Evolutionary conservation across 2,888 invertebrate species (phyloP), one percentile per base, ranked within the genome.

Genomic region (Helobdella robusta): DNA sequence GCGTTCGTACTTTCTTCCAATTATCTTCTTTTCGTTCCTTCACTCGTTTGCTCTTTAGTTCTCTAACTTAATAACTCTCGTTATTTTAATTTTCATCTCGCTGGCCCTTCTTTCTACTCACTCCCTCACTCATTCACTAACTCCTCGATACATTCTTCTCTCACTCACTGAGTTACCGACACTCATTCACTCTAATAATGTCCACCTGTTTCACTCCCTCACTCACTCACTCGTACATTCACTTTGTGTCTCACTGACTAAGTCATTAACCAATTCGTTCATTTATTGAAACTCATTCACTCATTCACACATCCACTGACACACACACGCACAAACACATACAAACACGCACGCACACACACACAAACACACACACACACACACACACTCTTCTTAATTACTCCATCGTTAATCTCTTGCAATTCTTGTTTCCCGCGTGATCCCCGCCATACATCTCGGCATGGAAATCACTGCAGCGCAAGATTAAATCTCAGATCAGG

Each of bases 161-260:
- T 40, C 44, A 40, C 44, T 40, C 44, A 40, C 44, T 40, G 11
- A 40, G 11, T 40, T n/a, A 40, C 44, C n/a, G 11, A 40, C 44
- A 40, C 44, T 40, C 44, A 40, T n/a, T 40, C 44, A 40, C 44
- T 40, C 44, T 15, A 11, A 15, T n/a, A 40, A 11, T 40, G 11
- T 15, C 44, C n/a, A 11, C 11, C 44, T 40, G 11, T 15, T n/a
- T 40, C 44, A 40, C 44, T 40, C 44, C 11, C 44, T 40, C 44
- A 40, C 44, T 40, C 44, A 40, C 44, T 40, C 44, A 40, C 44
- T 40, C 44, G n/a, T n/a, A 15, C 44, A 40, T n/a, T 40, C 44
- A 40, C 44, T 40, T n/a, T 15, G 11, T 40, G 11, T 15, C 44
- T 40, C 44, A 40, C 44, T 40, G 11, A 40, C 44, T 40, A 11